These are phyloP conservation scores for Actenoides lindsayi DNA, from an alignment of 2,113 vertebrate genomes.

Conservation along the genomic window DNA sequence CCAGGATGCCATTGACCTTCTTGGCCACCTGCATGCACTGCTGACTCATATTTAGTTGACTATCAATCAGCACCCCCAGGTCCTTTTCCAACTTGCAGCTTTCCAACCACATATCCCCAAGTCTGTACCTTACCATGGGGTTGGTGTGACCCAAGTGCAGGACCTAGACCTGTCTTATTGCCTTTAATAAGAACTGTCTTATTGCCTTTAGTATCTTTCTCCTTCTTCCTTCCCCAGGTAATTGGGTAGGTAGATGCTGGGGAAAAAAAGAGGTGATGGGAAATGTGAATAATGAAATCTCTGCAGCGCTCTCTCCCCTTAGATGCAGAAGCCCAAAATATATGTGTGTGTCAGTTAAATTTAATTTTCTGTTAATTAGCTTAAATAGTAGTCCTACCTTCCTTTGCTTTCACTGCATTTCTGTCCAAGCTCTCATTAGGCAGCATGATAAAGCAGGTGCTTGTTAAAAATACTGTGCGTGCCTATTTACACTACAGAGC, in stretches of 20 bases:
- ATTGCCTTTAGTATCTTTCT: slow-evolving; percentile 29
- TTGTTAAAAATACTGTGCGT: slow-evolving; percentile 31
- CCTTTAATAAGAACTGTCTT: slow-evolving; percentile 19
- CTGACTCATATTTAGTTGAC: no score
- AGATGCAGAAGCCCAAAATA: slow-evolving; percentile 28
- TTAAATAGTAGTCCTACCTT: slow-evolving; percentile 53
- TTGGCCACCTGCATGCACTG: no score
- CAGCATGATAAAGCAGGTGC: slow-evolving; percentile 21
- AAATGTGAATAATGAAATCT: slow-evolving; percentile 50
- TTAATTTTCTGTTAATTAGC: slow-evolving; percentile 71
- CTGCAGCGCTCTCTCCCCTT: not conserved
- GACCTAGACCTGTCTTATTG: no score
- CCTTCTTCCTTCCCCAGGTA: slow-evolving; percentile 32
- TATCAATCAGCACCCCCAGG: no score
- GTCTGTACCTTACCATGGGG: no score
- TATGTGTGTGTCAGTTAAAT: slow-evolving; percentile 58
- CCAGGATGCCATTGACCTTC: no score
- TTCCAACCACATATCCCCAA: no score
- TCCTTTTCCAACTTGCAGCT: no score
- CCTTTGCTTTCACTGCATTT: slow-evolving; percentile 51
- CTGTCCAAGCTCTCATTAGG: slow-evolving; percentile 46
- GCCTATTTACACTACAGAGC: slow-evolving; percentile 56
- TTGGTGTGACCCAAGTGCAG: no score
- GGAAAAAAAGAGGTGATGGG: not conserved
- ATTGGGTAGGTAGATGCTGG: slow-evolving; percentile 42